Evolutionary conservation across 2,113 vertebrate genomes (phyloP).

Genomic region (Pipa parva): DNA sequence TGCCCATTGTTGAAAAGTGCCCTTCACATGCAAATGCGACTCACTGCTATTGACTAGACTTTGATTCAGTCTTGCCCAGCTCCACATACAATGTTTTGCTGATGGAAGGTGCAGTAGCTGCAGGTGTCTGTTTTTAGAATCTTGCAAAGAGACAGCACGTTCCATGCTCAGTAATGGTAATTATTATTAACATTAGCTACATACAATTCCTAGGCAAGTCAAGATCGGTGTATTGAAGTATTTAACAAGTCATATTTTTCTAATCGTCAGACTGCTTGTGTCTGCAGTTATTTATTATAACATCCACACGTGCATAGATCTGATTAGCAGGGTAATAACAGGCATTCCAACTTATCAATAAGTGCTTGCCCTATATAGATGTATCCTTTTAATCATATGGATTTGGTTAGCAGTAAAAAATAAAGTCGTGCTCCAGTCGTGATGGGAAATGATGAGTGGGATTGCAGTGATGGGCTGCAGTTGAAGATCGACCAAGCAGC

Average conservation of each 20-base stretch:
- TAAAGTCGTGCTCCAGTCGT: constrained; percentile 1
- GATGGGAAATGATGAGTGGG: background rate
- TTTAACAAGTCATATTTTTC: background rate
- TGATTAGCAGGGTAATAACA: background rate
- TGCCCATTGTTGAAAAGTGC: constrained; percentile 36
- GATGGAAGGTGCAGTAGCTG: constrained; percentile 20
- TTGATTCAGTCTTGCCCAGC: constrained; percentile 4
- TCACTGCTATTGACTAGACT: constrained; percentile 16
- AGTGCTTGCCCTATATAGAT: background rate
- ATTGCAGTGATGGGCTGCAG: constrained; percentile 30
- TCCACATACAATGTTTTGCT: background rate
- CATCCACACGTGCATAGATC: background rate
- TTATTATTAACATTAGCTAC: too few species aligned
- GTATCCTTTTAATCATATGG: background rate
- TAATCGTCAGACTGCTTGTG: background rate
- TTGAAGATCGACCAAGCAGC: constrained; percentile 38
- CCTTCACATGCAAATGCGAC: constrained; percentile 33
- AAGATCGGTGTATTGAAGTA: background rate
- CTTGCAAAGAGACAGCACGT: too few species aligned
- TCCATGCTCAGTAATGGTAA: too few species aligned
- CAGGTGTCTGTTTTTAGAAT: too few species aligned
- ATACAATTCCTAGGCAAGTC: background rate
- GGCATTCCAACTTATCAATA: background rate
- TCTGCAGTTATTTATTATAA: background rate
- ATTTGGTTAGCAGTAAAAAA: background rate